Conservation (phyloP, 2,113 vertebrate species). For the Chinchilla lanigera region DNA sequence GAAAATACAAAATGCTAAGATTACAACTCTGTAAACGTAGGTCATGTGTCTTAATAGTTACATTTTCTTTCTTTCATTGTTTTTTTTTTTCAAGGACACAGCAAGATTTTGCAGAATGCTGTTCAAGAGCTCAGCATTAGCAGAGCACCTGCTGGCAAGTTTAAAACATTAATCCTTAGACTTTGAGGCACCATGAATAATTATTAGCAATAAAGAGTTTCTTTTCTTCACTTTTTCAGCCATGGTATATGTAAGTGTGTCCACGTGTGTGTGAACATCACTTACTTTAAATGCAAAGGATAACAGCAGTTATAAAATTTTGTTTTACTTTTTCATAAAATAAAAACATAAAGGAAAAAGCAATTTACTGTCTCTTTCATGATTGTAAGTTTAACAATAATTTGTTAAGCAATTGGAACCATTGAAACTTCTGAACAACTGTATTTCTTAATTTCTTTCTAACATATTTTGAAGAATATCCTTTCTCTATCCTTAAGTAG, state of each 20-base stretch:
- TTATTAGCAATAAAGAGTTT: slow-evolving; percentile 60
- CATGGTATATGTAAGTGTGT: neutral
- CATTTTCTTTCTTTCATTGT: slow-evolving; percentile 66
- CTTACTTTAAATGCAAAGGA: neutral
- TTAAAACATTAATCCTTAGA: slow-evolving; percentile 76
- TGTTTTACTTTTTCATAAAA: neutral
- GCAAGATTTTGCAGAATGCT: slow-evolving; percentile 50
- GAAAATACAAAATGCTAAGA: slow-evolving; percentile 45
- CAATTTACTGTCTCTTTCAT: neutral
- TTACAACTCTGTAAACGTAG: neutral
- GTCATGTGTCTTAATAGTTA: slow-evolving; percentile 29
- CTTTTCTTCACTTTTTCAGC: slow-evolving; percentile 39
- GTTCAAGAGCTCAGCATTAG: slow-evolving; percentile 73
- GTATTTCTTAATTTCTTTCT: slow-evolving; percentile 40
- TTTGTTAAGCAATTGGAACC: slow-evolving; percentile 41
- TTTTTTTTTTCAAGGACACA: slow-evolving; percentile 65
- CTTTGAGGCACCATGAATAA: slow-evolving; percentile 58
- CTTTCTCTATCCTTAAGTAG: neutral
- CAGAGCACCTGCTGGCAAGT: slow-evolving; percentile 78
- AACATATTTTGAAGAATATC: neutral
- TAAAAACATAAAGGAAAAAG: neutral
- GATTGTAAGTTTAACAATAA: slow-evolving; percentile 46
- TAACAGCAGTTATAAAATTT: neutral
- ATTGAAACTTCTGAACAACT: slow-evolving; percentile 47
- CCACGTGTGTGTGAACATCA: neutral